Base-by-base conservation (phyloP, 2,888 invertebrate genomes). In the Synergus gifuensis region DNA sequence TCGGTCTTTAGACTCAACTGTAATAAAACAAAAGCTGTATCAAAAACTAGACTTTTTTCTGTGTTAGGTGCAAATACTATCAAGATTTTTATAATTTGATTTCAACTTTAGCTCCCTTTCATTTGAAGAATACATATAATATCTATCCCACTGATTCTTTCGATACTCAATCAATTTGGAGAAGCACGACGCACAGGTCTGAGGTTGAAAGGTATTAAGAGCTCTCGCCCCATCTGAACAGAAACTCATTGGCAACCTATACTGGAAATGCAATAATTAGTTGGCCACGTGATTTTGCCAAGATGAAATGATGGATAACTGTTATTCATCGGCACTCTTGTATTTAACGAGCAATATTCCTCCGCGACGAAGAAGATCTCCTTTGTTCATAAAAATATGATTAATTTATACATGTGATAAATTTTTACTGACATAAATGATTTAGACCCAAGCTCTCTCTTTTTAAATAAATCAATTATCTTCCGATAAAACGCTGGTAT, bases 251-350 rank as follows among this genome's bases (percentile, higher is more conserved):
- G 80, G 80, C 60, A 76, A 73, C 40, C 49, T 78, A 36, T 36
- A 62, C 78, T 76, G 69, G 62, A 77, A 66, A 78, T 79, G 77
- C 78, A 81, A 77, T 79, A 81, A 82, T 83, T 81, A 82, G 81
- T 76, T 82, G 78, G 80, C 78, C 58, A 63, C 78, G 78, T 69
- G 79, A 79, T 78, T 79, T 76, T 63, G 16, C 54, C 22, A 67
- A 54, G 76, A 73, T 77, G 73, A 81, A 81, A 79, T 79, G 79
- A 81, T 81, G 79, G 81, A 81, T 81, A 81, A 77, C 77, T 77
- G 63, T 16, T 8, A 4, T 62, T 28, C 12, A 62, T 14, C 8
- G 60, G 28, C 28, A 62, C 22, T 79, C 62, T 60, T 76, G 62
- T 18, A 60, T 58, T 69, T 44, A 12, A 18, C 60, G 28, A 63